phyloP scores from a whole-genome alignment of 2,888 invertebrate genomes.

The Adelognathus sp. region DNA sequence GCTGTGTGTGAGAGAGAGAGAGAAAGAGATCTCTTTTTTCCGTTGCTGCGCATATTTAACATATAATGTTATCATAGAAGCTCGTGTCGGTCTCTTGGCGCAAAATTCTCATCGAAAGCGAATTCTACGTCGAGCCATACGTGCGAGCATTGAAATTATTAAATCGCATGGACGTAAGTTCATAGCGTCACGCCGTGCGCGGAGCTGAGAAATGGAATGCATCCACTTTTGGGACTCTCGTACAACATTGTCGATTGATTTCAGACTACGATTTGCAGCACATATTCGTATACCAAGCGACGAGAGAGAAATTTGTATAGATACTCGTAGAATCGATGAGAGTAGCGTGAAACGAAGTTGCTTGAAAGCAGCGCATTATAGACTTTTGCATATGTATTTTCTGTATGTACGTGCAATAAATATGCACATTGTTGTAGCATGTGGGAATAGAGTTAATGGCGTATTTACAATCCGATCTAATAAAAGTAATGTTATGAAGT shows the following conservation, averaged over 20 bases:
- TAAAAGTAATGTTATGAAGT: slow-evolving; percentile 33
- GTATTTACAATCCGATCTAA: slow-evolving; percentile 10
- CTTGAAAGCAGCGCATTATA: not conserved
- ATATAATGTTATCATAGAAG: slow-evolving; percentile 8
- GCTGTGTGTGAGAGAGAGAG: no score
- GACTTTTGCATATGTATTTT: not conserved
- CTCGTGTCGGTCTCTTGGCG: not conserved
- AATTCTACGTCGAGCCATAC: not conserved
- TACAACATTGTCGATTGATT: slow-evolving; percentile 8
- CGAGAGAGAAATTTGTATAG: slow-evolving; percentile 20
- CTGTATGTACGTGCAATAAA: not conserved
- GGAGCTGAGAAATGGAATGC: not conserved
- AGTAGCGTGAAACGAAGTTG: not conserved
- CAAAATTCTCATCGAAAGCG: not conserved
- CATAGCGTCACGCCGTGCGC: not conserved
- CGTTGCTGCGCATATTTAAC: slow-evolving; percentile 11
- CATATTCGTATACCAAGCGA: not conserved
- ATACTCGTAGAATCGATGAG: slow-evolving; percentile 31
- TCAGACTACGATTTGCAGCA: no score
- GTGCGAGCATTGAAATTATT: not conserved
- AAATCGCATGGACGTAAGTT: not conserved
- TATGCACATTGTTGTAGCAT: not conserved
- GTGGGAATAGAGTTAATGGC: not conserved
- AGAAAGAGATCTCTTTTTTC: slow-evolving; percentile 35
- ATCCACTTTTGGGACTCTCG: not conserved